Evolutionary conservation across 1,140 invertebrate species (phyloP).

Genomic region (Bombus waltoni): DNA sequence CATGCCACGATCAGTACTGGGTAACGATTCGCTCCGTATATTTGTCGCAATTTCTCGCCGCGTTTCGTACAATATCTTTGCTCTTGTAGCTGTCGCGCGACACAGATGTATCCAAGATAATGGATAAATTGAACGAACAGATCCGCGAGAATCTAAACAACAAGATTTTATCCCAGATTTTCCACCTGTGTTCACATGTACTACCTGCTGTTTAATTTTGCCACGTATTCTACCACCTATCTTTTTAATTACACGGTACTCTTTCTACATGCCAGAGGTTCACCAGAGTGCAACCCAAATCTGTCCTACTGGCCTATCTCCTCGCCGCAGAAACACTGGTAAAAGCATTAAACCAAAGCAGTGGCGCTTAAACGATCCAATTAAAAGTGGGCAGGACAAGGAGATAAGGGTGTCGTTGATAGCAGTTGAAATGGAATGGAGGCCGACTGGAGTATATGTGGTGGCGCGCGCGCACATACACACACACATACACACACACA

Average conservation of each 20-base stretch:
- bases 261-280: background rate
- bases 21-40: background rate
- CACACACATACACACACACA: background rate
- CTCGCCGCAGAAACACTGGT: background rate
- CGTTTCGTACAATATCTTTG: background rate
- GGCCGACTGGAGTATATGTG: background rate
- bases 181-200: too few species aligned
- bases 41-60: background rate
- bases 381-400: constrained; percentile 13
- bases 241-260: background rate
- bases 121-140: too few species aligned
- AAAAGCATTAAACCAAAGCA: constrained; percentile 3
- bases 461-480: too few species aligned
- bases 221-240: background rate
- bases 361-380: constrained; percentile 32
- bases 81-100: too few species aligned
- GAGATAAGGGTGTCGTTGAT: constrained; percentile 29
- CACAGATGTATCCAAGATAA: too few species aligned
- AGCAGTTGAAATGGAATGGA: constrained; percentile 2
- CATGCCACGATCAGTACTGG: too few species aligned
- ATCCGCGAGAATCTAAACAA: too few species aligned
- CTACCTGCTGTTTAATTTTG: too few species aligned
- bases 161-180: too few species aligned
- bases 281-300: background rate
- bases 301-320: background rate